Evolutionary conservation across 2,888 invertebrate species (phyloP).

Genomic region (Gastrophysa polygoni): DNA sequence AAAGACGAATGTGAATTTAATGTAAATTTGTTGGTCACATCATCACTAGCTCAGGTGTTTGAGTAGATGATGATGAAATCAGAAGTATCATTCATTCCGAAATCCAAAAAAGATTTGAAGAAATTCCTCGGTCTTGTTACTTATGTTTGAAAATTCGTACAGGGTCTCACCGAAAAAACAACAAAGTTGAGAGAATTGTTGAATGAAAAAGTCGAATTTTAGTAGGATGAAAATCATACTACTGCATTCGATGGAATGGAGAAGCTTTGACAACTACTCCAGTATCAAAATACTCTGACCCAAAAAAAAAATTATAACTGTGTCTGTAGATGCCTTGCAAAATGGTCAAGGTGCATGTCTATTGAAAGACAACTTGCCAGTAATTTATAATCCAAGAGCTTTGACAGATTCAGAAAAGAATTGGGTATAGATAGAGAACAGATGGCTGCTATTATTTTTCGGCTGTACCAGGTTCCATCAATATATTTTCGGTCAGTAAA

Average conservation of each 20-base stretch:
- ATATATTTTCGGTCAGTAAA: conserved; percentile 23
- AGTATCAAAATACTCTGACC: conserved; percentile 8
- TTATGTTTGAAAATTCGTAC: conserved; percentile 4
- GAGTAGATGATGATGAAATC: conserved; percentile 21
- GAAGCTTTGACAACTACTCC: conserved; percentile 6
- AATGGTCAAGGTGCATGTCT: conserved; percentile 5
- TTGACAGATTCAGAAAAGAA: conserved; percentile 3
- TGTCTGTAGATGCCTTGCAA: conserved; percentile 10
- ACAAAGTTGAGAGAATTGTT: conserved; percentile 7
- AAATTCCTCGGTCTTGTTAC: conserved; percentile 4
- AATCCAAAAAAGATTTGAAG: conserved; percentile 1
- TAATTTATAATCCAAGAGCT: conserved; percentile 10
- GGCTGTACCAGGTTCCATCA: conserved; percentile 37
- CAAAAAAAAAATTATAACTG: not conserved
- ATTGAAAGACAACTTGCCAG: conserved; percentile 3
- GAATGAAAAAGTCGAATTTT: conserved; percentile 3
- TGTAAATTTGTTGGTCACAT: conserved; percentile 33
- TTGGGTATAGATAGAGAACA: conserved; percentile 13
- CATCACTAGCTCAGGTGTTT: conserved; percentile 28
- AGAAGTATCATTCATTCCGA: conserved; percentile 6
- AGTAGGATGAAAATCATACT: not conserved
- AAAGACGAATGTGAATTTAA: conserved; percentile 33
- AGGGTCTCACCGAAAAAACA: conserved; percentile 6
- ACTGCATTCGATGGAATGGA: conserved; percentile 1
- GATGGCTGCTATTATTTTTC: conserved; percentile 38